Evolutionary conservation across 2,888 invertebrate genomes (phyloP).

Genomic region (Acrobasis suavella): DNA sequence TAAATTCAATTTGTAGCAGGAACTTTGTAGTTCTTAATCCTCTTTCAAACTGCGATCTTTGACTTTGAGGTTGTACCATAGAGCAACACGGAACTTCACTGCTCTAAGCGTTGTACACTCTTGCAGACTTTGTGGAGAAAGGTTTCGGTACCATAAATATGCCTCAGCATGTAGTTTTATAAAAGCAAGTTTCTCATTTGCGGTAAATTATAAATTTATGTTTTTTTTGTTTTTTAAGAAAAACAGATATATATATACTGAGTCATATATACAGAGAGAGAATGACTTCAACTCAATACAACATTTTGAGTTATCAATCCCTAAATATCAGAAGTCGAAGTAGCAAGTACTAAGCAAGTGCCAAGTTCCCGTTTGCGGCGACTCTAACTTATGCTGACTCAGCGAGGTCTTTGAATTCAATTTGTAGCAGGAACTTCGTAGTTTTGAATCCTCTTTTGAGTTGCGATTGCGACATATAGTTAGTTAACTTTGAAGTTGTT

Average conservation of each 20-base stretch:
- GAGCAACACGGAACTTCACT: too few relatives aligned
- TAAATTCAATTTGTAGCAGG: conserved; percentile 12
- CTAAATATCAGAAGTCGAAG: not conserved
- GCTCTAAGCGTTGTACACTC: too few relatives aligned
- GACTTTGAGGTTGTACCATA: too few relatives aligned
- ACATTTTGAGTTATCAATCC: not conserved
- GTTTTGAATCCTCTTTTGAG: conserved; percentile 10
- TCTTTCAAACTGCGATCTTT: not conserved
- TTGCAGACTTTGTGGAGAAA: too few relatives aligned
- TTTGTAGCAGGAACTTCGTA: conserved; percentile 8
- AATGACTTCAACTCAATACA: too few relatives aligned
- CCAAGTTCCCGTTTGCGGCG: not conserved
- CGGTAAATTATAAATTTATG: too few relatives aligned
- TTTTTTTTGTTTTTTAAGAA: too few relatives aligned
- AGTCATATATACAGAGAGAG: too few relatives aligned
- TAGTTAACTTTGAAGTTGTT: conserved; percentile 2
- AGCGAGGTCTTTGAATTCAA: conserved; percentile 7
- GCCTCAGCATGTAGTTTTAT: too few relatives aligned
- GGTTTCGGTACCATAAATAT: too few relatives aligned
- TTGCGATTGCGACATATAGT: not conserved
- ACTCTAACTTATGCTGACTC: not conserved
- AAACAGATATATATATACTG: too few relatives aligned
- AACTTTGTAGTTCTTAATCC: conserved; percentile 14
- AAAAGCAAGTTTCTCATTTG: too few relatives aligned
- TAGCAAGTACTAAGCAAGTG: not conserved